A percentile compares a stretch with the other conserved stretches of the same genome.
These are phyloP conservation scores for Calosoma granatense DNA, from an alignment of 1,140 invertebrate genomes.

Conservation along the genomic window DNA sequence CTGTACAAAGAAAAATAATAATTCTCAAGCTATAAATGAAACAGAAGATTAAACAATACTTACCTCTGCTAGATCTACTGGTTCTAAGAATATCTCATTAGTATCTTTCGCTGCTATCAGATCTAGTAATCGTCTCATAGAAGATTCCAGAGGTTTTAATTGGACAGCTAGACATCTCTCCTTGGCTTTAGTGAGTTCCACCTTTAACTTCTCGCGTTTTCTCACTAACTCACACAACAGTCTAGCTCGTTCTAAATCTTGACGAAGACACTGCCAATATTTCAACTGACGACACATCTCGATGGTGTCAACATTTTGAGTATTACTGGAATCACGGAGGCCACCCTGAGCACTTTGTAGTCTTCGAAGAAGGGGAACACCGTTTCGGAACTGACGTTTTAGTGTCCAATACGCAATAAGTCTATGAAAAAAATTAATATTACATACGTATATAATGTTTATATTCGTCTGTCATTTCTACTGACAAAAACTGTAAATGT, in stretches of 20 bases:
- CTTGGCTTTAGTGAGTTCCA: conserved; percentile 72
- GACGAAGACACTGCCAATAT: conserved; percentile 89
- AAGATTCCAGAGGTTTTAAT: conserved; percentile 69
- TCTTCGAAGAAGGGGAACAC: conserved; percentile 83
- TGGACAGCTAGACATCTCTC: conserved; percentile 72
- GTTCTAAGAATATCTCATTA: conserved; percentile 84
- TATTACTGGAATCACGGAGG: conserved; percentile 24
- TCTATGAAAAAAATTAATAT: no score
- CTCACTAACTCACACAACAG: conserved; percentile 88
- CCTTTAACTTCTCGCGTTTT: conserved; percentile 90
- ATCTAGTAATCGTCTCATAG: conserved; percentile 64
- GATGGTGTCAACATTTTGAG: conserved; percentile 43
- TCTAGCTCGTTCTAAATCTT: conserved; percentile 88
- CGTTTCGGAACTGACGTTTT: conserved; percentile 91
- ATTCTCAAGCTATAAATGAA: conserved; percentile 42
- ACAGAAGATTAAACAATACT: conserved; percentile 41
- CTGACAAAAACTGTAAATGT: no score
- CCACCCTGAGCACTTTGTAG: conserved; percentile 56
- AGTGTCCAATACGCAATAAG: conserved; percentile 90
- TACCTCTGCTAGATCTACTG: conserved; percentile 79
- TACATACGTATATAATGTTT: neutral
- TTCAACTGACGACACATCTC: conserved; percentile 81
- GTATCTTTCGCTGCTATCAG: conserved; percentile 70
- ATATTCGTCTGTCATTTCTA: neutral
- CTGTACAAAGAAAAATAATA: neutral